Conservation (phyloP, 2,113 vertebrate genomes). For the Seriola quinqueradiata region DNA sequence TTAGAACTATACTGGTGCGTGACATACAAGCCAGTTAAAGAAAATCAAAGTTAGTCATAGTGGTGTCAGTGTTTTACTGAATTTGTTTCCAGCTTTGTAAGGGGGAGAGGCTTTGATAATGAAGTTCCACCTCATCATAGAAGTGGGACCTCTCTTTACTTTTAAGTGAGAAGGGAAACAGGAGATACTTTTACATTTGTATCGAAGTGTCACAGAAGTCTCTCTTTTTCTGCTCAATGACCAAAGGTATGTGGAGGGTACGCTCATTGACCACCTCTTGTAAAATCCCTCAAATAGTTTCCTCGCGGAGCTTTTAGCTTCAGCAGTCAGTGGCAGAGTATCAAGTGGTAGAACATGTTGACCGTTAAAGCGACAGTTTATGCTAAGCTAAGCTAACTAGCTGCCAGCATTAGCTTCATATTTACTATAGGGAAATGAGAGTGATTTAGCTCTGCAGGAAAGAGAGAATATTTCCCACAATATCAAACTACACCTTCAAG, state of each 20-base stretch:
- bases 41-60: slow-evolving; percentile 54
- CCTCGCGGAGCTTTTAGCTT: not conserved
- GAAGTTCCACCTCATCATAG: not conserved
- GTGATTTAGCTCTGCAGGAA: not conserved
- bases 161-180: too few relatives aligned
- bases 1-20: slow-evolving; percentile 62
- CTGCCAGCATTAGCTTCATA: not conserved
- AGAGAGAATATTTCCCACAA: not conserved
- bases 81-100: slow-evolving; percentile 30
- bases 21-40: slow-evolving; percentile 45
- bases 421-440: not conserved
- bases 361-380: not conserved
- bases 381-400: not conserved
- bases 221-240: not conserved
- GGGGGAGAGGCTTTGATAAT: slow-evolving; percentile 21
- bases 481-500: not conserved
- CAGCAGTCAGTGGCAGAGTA: not conserved
- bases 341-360: not conserved
- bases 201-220: not conserved
- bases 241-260: not conserved
- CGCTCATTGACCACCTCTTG: not conserved
- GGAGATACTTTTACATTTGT: too few relatives aligned
- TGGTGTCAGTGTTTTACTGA: slow-evolving; percentile 49
- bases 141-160: too few relatives aligned
- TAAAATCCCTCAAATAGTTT: not conserved